Evolutionary conservation across 2,113 vertebrate genomes (phyloP).

Genomic region (Percopsis transmontana): DNA sequence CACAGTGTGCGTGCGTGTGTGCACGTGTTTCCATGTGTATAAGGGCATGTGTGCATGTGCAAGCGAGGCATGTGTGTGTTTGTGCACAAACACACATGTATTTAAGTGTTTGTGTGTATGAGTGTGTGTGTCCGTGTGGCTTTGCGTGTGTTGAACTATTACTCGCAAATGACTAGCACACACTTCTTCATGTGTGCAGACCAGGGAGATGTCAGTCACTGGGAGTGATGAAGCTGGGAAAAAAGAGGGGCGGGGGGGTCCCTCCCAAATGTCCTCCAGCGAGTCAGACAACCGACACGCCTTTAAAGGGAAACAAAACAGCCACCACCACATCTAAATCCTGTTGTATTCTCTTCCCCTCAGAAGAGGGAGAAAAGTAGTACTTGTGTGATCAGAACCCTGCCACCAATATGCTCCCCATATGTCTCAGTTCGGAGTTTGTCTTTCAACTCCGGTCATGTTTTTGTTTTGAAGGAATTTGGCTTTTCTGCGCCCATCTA

Average conservation of each 20-base stretch:
- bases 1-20: background rate
- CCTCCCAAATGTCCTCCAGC: constrained; percentile 50
- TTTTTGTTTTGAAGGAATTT: constrained; percentile 55
- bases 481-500: constrained; percentile 47
- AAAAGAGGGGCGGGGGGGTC: constrained; percentile 26
- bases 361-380: constrained; percentile 36
- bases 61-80: background rate
- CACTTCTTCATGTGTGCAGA: constrained; percentile 61
- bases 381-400: constrained; percentile 55
- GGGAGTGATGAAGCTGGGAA: constrained; percentile 61
- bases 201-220: constrained; percentile 65
- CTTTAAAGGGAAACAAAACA: constrained; percentile 71
- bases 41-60: background rate
- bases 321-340: constrained; percentile 71
- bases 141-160: constrained; percentile 28
- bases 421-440: constrained; percentile 59
- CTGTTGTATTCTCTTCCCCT: constrained; percentile 51
- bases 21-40: background rate
- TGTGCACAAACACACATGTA: background rate
- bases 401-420: constrained; percentile 74
- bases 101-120: constrained; percentile 2
- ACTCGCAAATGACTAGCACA: constrained; percentile 50
- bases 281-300: constrained; percentile 61
- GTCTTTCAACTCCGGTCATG: constrained; percentile 54
- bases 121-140: background rate